Evolutionary conservation across 2,113 vertebrate genomes (phyloP).

Genomic region (Erinaceus europaeus): DNA sequence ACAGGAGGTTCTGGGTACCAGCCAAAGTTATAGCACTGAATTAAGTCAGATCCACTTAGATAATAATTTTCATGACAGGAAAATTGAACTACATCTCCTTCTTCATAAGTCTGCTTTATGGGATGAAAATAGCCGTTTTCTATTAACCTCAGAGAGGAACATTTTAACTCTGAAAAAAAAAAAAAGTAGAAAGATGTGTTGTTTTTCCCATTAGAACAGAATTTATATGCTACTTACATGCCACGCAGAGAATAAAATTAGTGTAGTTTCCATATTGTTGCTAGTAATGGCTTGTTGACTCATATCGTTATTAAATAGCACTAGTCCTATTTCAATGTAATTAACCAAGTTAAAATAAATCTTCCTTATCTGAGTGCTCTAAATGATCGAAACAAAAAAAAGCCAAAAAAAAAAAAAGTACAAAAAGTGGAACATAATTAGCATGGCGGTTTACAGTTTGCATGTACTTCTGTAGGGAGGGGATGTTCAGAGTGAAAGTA

Average conservation of each 20-base stretch:
- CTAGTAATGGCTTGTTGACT: background rate
- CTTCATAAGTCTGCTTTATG: conserved; percentile 79
- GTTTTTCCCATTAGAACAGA: conserved; percentile 12
- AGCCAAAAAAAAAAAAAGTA: background rate
- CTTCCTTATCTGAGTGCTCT: background rate
- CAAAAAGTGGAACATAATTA: background rate
- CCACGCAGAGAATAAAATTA: background rate
- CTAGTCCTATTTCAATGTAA: background rate
- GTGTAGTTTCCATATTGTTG: background rate
- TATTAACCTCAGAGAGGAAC: conserved; percentile 70
- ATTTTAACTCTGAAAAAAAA: conserved; percentile 76
- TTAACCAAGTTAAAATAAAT: background rate
- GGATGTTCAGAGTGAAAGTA: accelerated
- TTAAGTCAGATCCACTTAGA: conserved; percentile 81
- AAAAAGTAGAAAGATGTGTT: background rate
- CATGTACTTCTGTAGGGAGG: background rate
- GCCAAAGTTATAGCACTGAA: conserved; percentile 86
- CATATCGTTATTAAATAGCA: background rate
- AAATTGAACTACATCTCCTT: conserved; percentile 86
- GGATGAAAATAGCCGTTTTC: conserved; percentile 82
- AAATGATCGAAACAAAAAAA: background rate
- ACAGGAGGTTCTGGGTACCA: conserved; percentile 83
- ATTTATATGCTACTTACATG: background rate
- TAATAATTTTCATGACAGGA: conserved; percentile 81
- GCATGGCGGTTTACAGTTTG: background rate